These are phyloP conservation scores for Argopecten irradians DNA, from an alignment of 1,140 invertebrate species.

Conservation along the genomic window DNA sequence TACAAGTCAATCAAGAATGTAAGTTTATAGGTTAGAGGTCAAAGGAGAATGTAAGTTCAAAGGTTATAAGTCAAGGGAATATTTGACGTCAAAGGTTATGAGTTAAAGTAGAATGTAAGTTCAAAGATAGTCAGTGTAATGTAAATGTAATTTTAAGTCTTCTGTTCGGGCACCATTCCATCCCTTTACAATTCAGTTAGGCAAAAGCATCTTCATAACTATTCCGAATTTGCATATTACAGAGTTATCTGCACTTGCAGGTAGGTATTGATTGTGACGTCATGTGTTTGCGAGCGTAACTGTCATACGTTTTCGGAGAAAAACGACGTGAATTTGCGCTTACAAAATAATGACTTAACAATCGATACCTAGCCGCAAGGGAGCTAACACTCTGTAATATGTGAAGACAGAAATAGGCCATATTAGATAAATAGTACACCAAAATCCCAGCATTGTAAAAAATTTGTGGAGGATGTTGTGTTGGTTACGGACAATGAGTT, in stretches of 20 bases:
- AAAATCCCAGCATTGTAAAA: conserved; percentile 65
- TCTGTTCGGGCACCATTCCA: no score
- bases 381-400: background rate
- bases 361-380: background rate
- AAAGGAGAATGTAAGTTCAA: background rate
- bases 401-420: background rate
- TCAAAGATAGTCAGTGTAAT: no score
- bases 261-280: no score
- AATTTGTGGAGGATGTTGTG: conserved; percentile 68
- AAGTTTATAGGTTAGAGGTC: background rate
- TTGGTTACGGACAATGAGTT: conserved; percentile 72
- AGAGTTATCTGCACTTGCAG: no score
- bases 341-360: no score
- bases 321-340: background rate
- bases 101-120: no score
- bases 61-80: conserved; percentile 13
- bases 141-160: no score
- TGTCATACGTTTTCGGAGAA: background rate
- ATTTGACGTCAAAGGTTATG: no score
- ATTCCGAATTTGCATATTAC: no score
- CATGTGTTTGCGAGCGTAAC: background rate
- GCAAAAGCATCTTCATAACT: no score
- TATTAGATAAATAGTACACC: conserved; percentile 39
- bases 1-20: background rate
- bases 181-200: no score